Evolutionary conservation across 2,113 vertebrate species (phyloP), one percentile per base, ranked within the genome.

Genomic region (Ctenomys sociabilis): DNA sequence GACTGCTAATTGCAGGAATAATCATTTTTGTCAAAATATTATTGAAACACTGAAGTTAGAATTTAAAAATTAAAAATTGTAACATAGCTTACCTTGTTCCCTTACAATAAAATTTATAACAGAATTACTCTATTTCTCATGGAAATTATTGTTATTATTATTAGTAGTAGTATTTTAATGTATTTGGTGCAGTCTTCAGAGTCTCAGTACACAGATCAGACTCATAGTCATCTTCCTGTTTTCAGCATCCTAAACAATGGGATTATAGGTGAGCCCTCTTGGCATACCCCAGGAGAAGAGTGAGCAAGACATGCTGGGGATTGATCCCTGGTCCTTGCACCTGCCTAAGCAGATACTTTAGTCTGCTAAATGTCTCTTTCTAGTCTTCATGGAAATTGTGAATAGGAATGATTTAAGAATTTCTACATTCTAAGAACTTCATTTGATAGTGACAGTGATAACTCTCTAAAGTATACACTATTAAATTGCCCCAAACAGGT

Each of bases 21-120:
- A 63, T 43, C 37, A 14, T 73, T 45, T 70, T 49, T 81, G 94
- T 95, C 16, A 95, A 92, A 88, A 77, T 86, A 49, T 77, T 66
- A 72, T 26, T 52, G 66, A 93, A 70, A 77, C 0, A 32, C 35
- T 17, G 28, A 43, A 70, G 45, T 66, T 40, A 81, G 0, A 78
- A 82, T 70, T 70, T 64, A 68, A 87, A 4, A 77, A 77, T 28
- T 43, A 77, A 77, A 75, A 13, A 28, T 52, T 8, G 61, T 17
- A 35, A 54, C 61, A 3, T 57, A 59, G 0, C 28, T 61, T 1
- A 75, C 11, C 52, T 17, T 72, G 83, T 26, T 68, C 17, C n/a
- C 1, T 78, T 95, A 61, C 78, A 52, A 77, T 52, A 30, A 92
- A 91, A 40, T 30, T 66, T 40, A 1, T 73, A 90, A 94, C 52